phyloP scores from a whole-genome alignment of 2,113 vertebrate species.

The Phalacrocorax pelagicus region DNA sequence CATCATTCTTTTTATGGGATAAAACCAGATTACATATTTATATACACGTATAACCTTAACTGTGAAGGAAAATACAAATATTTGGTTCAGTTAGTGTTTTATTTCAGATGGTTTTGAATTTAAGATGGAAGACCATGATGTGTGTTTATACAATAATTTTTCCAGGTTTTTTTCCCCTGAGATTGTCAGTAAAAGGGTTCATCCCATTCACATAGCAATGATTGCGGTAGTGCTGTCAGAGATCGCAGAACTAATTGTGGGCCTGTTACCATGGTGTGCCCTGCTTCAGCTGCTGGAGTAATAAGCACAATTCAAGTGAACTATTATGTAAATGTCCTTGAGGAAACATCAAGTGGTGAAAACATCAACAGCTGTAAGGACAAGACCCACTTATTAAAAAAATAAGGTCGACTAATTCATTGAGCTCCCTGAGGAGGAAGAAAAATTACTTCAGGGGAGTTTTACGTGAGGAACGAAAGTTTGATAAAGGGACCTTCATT shows the following conservation, averaged over 20 bases:
- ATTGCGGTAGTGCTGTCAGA: background rate
- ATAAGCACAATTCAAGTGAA: background rate
- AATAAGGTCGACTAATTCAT: background rate
- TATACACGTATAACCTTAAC: background rate
- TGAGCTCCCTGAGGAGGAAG: background rate
- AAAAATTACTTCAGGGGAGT: background rate
- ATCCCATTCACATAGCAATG: background rate
- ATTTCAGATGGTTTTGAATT: background rate
- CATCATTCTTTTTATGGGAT: background rate
- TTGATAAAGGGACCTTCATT: background rate
- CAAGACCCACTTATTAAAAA: background rate
- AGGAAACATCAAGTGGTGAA: background rate
- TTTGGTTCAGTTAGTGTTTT: background rate
- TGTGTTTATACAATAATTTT: background rate
- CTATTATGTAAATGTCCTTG: constrained; percentile 27
- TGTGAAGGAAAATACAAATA: background rate
- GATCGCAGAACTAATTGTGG: background rate
- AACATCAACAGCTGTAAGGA: constrained; percentile 9
- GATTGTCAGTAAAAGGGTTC: background rate
- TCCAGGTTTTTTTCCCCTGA: background rate
- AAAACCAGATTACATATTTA: background rate
- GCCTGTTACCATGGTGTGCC: background rate
- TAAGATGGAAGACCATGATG: background rate
- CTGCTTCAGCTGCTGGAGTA: background rate
- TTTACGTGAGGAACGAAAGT: background rate